Evolutionary conservation across 2,888 invertebrate species (phyloP).

Genomic region (Sepiola atlantica): DNA sequence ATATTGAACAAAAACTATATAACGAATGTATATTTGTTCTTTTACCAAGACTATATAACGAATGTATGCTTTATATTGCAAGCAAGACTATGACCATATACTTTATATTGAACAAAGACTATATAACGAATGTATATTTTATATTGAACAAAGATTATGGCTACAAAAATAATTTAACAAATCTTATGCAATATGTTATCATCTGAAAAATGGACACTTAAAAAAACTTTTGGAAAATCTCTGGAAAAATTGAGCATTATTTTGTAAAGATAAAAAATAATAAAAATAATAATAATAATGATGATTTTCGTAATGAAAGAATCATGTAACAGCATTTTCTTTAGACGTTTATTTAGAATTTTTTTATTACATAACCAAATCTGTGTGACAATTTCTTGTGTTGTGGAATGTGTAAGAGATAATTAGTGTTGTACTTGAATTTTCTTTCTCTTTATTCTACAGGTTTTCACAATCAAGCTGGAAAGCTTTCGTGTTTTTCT

Average conservation of each 20-base stretch:
- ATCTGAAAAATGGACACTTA: conserved; percentile 20
- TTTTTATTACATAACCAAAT: background rate
- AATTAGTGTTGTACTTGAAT: background rate
- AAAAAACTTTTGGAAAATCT: background rate
- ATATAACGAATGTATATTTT: too few relatives aligned
- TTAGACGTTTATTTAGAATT: conserved; percentile 18
- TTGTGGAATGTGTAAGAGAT: background rate
- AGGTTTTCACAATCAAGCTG: background rate
- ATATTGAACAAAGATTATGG: too few relatives aligned
- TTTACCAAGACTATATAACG: too few relatives aligned
- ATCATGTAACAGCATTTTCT: background rate
- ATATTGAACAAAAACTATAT: too few relatives aligned
- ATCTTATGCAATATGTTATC: background rate
- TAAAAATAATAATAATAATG: conserved; percentile 10
- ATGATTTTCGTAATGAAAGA: conserved; percentile 9
- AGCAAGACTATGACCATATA: too few relatives aligned
- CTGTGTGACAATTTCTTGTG: conserved; percentile 32
- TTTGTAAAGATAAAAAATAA: background rate
- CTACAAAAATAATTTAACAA: too few relatives aligned
- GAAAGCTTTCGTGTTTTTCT: background rate
- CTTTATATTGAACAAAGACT: too few relatives aligned
- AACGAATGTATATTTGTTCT: too few relatives aligned
- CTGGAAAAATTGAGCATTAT: background rate
- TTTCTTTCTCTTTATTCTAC: background rate
- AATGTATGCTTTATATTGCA: too few relatives aligned